phyloP scores from a whole-genome alignment of 1,140 invertebrate species.

The Drosophila littoralis region DNA sequence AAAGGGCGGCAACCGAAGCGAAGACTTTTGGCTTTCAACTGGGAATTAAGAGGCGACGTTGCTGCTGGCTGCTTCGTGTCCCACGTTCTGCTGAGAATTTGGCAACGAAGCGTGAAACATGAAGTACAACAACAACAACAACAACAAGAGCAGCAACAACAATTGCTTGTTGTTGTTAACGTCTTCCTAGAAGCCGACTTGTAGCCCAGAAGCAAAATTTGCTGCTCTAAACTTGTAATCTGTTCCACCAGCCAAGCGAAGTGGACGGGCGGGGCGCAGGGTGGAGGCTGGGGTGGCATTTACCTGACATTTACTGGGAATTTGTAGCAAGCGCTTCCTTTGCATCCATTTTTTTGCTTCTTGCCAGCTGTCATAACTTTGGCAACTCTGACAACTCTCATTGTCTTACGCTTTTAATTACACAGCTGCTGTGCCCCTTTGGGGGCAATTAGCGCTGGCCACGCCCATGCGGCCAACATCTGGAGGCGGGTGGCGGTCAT shows the following conservation, averaged over 20 bases:
- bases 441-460: slow-evolving; percentile 31
- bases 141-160: slow-evolving; percentile 1
- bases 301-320: slow-evolving; percentile 36
- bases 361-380: slow-evolving; percentile 47
- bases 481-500: not conserved
- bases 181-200: slow-evolving; percentile 45
- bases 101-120: slow-evolving; percentile 78
- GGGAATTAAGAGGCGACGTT: slow-evolving; percentile 48
- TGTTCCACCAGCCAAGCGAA: slow-evolving; percentile 3
- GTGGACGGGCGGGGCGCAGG: not conserved
- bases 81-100: slow-evolving; percentile 74
- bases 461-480: slow-evolving; percentile 12
- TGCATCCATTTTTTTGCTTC: not conserved
- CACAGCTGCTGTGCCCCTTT: slow-evolving; percentile 26
- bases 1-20: slow-evolving; percentile 42
- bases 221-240: slow-evolving; percentile 46
- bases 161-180: slow-evolving; percentile 34
- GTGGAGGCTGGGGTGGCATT: not conserved
- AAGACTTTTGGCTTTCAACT: slow-evolving; percentile 69
- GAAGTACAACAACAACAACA: slow-evolving; percentile 43
- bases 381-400: slow-evolving; percentile 17
- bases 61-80: slow-evolving; percentile 24
- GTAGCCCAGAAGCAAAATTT: slow-evolving; percentile 45
- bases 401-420: slow-evolving; percentile 42
- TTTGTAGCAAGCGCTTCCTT: slow-evolving; percentile 31